phyloP scores from a whole-genome alignment of 2,888 invertebrate genomes.

The Neocrepidodera transversa region DNA sequence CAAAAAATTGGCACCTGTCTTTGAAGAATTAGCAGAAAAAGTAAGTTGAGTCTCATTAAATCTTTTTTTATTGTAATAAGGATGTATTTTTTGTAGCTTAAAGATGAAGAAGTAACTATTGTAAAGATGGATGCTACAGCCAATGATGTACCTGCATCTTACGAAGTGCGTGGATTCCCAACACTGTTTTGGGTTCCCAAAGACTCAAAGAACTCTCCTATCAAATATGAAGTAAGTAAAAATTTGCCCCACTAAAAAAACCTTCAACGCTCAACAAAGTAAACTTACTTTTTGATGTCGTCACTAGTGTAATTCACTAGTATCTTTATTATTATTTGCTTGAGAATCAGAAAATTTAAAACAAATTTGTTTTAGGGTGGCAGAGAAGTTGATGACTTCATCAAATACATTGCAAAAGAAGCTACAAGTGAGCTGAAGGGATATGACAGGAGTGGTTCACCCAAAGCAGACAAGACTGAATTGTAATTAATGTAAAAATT shows the following conservation, averaged over 20 bases:
- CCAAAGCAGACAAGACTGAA: constrained; percentile 65
- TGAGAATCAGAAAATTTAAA: neutral
- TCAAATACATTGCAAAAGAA: constrained; percentile 93
- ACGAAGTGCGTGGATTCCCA: constrained; percentile 96
- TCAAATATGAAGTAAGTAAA: constrained; percentile 79
- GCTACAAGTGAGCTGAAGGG: constrained; percentile 87
- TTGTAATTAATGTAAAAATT: constrained; percentile 60
- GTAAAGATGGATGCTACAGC: constrained; percentile 99
- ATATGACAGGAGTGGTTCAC: constrained; percentile 84
- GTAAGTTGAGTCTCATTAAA: constrained; percentile 55
- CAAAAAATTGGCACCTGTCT: constrained; percentile 92
- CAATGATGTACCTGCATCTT: constrained; percentile 93
- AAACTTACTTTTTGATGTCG: no score
- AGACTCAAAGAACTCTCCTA: constrained; percentile 77
- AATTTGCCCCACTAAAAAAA: no score
- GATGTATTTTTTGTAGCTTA: constrained; percentile 42
- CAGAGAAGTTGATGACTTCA: constrained; percentile 90
- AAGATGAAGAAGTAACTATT: constrained; percentile 84
- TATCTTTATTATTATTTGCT: neutral
- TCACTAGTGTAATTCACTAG: neutral
- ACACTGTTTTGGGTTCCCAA: constrained; percentile 96
- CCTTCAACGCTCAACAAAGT: no score
- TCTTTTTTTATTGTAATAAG: constrained; percentile 13
- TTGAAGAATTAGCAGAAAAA: constrained; percentile 91
- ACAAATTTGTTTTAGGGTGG: constrained; percentile 73